Base-by-base conservation (phyloP, 2,797 vertebrate species). In the Huso huso region DNA sequence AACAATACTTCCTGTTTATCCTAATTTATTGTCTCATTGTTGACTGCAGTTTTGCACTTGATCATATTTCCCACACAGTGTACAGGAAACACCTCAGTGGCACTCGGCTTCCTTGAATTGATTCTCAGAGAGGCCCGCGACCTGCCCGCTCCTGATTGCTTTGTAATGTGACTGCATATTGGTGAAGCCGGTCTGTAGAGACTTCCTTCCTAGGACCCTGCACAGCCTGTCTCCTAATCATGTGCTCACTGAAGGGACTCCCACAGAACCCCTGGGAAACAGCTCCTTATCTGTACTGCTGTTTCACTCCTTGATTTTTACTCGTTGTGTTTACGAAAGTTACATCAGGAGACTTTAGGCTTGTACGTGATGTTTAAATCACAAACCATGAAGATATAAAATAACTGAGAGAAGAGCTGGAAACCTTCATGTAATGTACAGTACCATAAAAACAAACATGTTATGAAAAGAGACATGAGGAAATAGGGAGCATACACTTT, bases 21-120 rank as follows among this genome's bases (percentile, higher is more conserved):
- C 76, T 86, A 87, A 88, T 90, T 87, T 89, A 90, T 89, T 89
- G 87, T 90, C 86, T 84, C 80, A 89, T 88, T 90, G 89, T 90
- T 88, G 83, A 78, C 1, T 8, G 83, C 74, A 76, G 74, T 80
- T 18, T 85, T 87, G 85, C 86, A 77, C 84, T 87, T 83, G 12
- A 79, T 71, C 75, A 69, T 79, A 72, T 37, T 37, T 91, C 88
- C 88, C 89, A 90, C 89, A 84, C 85, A 85, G 86, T 62, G 79
- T 77, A 77, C 88, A 88, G 89, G 89, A 91, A 90, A 77, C 80
- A 59, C 72, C 72, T 83, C 85, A 84, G 81, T 86, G 84, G 87
- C 86, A 86, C 88, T 87, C 83, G 79, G 82, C 82, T 90, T 91
- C 89, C 89, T 88, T 73, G 77, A 81, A 89, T 84, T 89, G 85